Evolutionary conservation across 2,113 vertebrate genomes (phyloP), one percentile per base, ranked within the genome.

Genomic region (Epinephelus fuscoguttatus): DNA sequence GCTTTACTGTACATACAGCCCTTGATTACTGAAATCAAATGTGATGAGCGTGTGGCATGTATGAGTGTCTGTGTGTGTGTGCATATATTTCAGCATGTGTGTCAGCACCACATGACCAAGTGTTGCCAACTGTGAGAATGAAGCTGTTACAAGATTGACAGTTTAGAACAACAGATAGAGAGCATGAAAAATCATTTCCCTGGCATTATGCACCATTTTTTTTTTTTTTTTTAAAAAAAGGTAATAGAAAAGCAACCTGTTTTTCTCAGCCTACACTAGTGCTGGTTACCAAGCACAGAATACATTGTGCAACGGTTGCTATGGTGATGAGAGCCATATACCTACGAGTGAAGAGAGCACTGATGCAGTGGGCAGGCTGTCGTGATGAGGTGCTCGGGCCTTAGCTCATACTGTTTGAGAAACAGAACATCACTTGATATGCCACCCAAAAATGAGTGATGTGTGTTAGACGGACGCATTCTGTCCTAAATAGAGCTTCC

Each of bases 271-370:
- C 87, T 90, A 91, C 90, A 91, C 88, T 81, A 81, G 84, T 73
- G 81, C 88, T 74, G 86, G 91, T 89, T 91, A 89, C 89, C 88
- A 87, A 89, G 91, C 88, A 59, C 81, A 86, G 90, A 86, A 91
- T 91, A 92, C 87, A 91, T 93, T 90, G 90, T 92, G 92, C 88
- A 89, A 49, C 23, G 88, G 95, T 96, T 96, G 90, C 93, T 88
- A 95, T 95, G 92, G 94, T 55, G 89, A 96, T 15, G 82, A 81
- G 90, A 94, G 90, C 86, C 88, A 84, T 94, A 94, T 95, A 95
- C 92, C 93, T 94, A 88, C 81, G 59, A 95, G 91, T 93, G 92
- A 86, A 90, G 92, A 89, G 89, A 86, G 90, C 89, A 81, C 78
- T 90, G 91, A 90, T 94, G 94, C 89, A 91, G 93, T 93, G 91